Evolutionary conservation across 2,888 invertebrate species (phyloP), one percentile per base, ranked within the genome.

Genomic region (Auanema sp.): DNA sequence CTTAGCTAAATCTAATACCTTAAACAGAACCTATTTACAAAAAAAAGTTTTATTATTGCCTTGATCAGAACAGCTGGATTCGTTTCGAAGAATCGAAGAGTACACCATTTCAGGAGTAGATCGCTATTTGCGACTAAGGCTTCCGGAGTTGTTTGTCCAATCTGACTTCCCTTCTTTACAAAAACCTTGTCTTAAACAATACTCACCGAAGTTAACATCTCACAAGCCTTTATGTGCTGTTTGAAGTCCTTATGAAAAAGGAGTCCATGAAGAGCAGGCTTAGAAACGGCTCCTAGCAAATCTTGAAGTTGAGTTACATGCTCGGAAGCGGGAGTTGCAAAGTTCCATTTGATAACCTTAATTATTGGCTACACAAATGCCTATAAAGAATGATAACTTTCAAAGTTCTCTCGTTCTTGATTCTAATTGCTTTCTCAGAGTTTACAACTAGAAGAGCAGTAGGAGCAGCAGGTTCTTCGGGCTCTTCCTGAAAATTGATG

Each of bases 211-310:
- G 89, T 90, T 55, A 98, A 87, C 0, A 90, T 88, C 85, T 97
- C 96, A 69, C 97, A 91, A 11, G 95, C 96, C 87, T 93, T 95
- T 54, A 96, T 88, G 84, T 97, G 97, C 85, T 90, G 92, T 83
- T 93, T 93, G 85, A 87, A 98, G 86, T 98, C 97, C 66, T 89
- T 88, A 84, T 96, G 93, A 84, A 96, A 97, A 90, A 97, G 92
- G 81, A 93, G 92, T 10, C 57, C 56, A 58, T 66, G 63, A 24
- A 73, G 57, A 12, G 58, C 33, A 6, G 66, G 68, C 60, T 93
- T 95, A 54, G 95, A 89, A 66, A 91, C 91, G 0, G 93, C 93
- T 24, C 89, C 89, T 93, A 98, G 94, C 84, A 94, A 92, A 70
- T 92, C 92, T 76, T 90, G 91, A 53, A 98, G 86, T 69, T 95